Evolutionary conservation across 2,797 vertebrate species (phyloP), one percentile per base, ranked within the genome.

Genomic region (Ctenochaetus hawaiiensis): DNA sequence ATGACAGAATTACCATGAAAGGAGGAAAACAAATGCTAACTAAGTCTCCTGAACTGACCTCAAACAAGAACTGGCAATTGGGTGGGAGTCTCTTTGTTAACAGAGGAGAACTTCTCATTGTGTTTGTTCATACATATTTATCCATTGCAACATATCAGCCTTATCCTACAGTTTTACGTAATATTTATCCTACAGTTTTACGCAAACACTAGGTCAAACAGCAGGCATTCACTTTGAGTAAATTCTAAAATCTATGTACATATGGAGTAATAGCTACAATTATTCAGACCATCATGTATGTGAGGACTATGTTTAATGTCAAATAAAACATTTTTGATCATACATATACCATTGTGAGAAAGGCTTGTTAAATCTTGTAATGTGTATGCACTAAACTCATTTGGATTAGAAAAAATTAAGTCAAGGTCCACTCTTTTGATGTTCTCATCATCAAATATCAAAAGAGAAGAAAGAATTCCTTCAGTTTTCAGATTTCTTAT

Each of bases 31-130:
- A 47, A 39, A 41, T 54, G 60, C 22, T 43, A 1, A n/a, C 62
- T 13, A n/a, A 18, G 13, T 54, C 43, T 72, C 59, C 54, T 65
- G 49, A 75, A 61, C 43, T 65, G 47, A 54, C 71, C 67, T 78
- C 41, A 49, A 60, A 56, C 41, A 26, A 48, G 30, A 60, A 20
- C 20, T 60, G 22, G 45, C 30, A 16, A 45, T 45, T 12, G 23
- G 34, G 48, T 52, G 58, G 57, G 73, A 72, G 62, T 72, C 44
- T 56, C 48, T 78, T 48, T 9, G 58, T 74, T 70, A 60, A 23
- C 72, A 37, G 49, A 60, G 49, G 61, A 56, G 44, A 62, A 20
- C 58, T 48, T 48, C 23, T 75, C 54, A 23, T 12, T 68, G 45
- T 70, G 65, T 69, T 49, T 62, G 51, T 51, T 65, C 13, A 23